These are phyloP conservation scores for Aradus depressus DNA, from an alignment of 2,888 invertebrate species.

Conservation along the genomic window DNA sequence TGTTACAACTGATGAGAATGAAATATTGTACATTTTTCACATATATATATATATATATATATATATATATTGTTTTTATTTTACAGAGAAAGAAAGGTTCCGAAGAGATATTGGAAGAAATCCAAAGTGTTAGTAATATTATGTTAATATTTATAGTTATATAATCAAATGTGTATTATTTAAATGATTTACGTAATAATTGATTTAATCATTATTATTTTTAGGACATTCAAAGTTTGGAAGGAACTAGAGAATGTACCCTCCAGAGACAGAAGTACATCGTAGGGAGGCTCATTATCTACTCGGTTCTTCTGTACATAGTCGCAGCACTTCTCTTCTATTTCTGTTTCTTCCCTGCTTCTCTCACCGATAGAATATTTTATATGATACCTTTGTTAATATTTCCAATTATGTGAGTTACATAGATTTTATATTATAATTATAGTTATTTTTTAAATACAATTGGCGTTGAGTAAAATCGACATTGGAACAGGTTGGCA, in stretches of 20 bases:
- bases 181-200: too few relatives aligned
- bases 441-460: not conserved
- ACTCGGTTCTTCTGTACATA: conserved; percentile 40
- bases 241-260: conserved; percentile 66
- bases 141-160: not conserved
- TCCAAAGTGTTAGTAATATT: conserved; percentile 46
- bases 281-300: conserved; percentile 61
- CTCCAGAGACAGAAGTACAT: conserved; percentile 71
- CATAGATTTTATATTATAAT: not conserved
- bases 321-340: conserved; percentile 43
- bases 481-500: not conserved
- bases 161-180: not conserved
- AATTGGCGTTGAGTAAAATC: conserved; percentile 6
- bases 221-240: conserved; percentile 64
- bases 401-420: conserved; percentile 71
- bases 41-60: too few relatives aligned
- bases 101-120: conserved; percentile 48
- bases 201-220: conserved; percentile 26
- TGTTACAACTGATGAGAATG: too few relatives aligned
- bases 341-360: conserved; percentile 66
- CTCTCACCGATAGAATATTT: conserved; percentile 58
- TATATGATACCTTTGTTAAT: conserved; percentile 68
- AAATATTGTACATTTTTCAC: too few relatives aligned
- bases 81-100: conserved; percentile 42
- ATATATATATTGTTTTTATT: conserved; percentile 5